These are phyloP conservation scores for Phoeniculus purpureus DNA, from an alignment of 2,797 vertebrate genomes.

Conservation along the genomic window DNA sequence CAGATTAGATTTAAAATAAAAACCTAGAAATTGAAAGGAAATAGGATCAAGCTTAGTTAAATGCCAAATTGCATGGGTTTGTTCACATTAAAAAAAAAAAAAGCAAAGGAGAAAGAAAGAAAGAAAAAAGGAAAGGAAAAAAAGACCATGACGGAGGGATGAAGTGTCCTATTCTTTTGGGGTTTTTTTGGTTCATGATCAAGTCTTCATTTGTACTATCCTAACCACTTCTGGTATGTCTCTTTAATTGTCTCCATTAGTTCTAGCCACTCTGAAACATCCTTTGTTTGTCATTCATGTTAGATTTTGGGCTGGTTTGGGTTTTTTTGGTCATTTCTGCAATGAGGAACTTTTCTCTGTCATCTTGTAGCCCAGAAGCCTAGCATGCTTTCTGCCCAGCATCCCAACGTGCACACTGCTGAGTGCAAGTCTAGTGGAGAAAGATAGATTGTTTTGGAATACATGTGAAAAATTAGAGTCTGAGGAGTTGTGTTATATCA, in stretches of 20 bases:
- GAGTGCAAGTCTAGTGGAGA: not conserved
- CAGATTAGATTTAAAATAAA: not conserved
- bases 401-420: not conserved
- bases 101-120: not conserved
- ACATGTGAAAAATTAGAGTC: not conserved
- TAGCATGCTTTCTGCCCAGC: not conserved
- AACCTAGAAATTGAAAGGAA: not conserved
- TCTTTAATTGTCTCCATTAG: not conserved
- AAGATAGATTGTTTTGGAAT: not conserved
- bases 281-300: not conserved
- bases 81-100: not conserved
- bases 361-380: not conserved
- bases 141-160: not conserved
- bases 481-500: not conserved
- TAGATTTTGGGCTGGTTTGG: not conserved
- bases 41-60: not conserved
- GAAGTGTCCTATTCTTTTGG: not conserved
- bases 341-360: not conserved
- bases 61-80: not conserved
- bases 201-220: not conserved
- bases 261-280: not conserved
- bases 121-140: rapidly evolving
- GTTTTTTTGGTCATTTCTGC: not conserved
- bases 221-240: not conserved
- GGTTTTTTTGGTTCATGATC: not conserved